A percentile compares a stretch with the other conserved stretches of the same genome.
phyloP scores from a whole-genome alignment of 1,140 invertebrate genomes.

The Cepaea nemoralis region DNA sequence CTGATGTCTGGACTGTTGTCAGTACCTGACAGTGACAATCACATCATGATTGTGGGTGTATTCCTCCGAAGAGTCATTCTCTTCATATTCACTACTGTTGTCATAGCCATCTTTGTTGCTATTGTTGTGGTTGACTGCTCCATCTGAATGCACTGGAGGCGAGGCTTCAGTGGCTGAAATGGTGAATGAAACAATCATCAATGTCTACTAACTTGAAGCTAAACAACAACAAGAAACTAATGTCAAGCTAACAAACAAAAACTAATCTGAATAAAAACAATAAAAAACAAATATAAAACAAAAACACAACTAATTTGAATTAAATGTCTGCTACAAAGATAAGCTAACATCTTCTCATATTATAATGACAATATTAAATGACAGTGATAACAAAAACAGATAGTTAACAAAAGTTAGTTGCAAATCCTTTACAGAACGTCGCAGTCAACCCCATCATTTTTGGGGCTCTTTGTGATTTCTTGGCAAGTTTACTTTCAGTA shows the following conservation, averaged over 20 bases:
- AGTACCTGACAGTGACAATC: constrained; percentile 1
- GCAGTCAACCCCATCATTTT: too few species aligned
- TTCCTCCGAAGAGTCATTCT: constrained; percentile 35
- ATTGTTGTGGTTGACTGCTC: constrained; percentile 12
- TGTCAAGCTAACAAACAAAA: neutral
- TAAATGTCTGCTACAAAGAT: neutral
- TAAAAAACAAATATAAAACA: neutral
- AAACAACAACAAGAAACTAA: neutral
- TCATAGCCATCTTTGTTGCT: neutral
- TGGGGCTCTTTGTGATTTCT: too few species aligned
- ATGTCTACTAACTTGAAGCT: neutral
- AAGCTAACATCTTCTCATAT: neutral
- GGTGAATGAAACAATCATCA: neutral
- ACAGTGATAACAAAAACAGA: too few species aligned
- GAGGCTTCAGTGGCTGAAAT: neutral
- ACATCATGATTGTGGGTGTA: constrained; percentile 23
- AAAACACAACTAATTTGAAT: neutral
- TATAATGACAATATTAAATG: neutral
- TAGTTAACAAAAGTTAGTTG: too few species aligned
- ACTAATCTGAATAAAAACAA: neutral
- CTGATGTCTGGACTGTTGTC: neutral
- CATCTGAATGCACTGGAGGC: neutral
- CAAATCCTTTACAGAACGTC: too few species aligned
- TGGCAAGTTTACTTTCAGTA: too few species aligned
- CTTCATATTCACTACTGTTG: constrained; percentile 37